Base-by-base conservation (phyloP, 1,140 invertebrate genomes). In the Daktulosphaira vitifoliae region DNA sequence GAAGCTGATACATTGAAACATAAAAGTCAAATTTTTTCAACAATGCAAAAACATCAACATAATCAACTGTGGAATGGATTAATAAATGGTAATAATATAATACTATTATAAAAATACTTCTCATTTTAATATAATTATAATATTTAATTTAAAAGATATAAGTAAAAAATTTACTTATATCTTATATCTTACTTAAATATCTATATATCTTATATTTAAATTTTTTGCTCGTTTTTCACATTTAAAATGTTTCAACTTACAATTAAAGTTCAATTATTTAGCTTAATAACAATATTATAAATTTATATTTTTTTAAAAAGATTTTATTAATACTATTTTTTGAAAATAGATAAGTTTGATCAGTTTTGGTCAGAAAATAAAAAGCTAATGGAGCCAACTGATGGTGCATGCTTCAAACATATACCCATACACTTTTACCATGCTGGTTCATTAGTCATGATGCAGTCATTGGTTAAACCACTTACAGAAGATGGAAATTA, bases 1-100 rank as follows among this genome's bases (percentile, higher is more conserved):
- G 96, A 99, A 81, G 95, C 96, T 2, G 96, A 98, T 80, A 87
- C 92, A 4, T 75, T 99, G 1, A 99, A 99, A 76, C 95, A 98
- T 73, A 81, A 89, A 70, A 85, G 89, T 5, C 86, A 92, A 76
- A 82, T 98, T 11, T 88, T 97, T 49, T 91, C 90, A 29, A 85
- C 81, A 68, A 98, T 99, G 95, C 92, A 96, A 72, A 94, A 94
- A 72, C 96, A 96, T 74, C 96, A 99, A 72, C 95, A 98, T 73
- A 93, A 90, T 76, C 92, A 97, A 70, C 78, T 99, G 6, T 99
- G 95, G 94, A 79, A 88, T 42, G 94, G 94, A 23, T 76, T 99
- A 66, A 82, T 88, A 73, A 96, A 98, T 81, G 92, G 89, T 91
- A 80, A 72, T 18, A 42, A 46, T n/a, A n/a, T n/a, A n/a, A n/a